A percentile compares a stretch with the other conserved stretches of the same genome.
phyloP scores from a whole-genome alignment of 2,888 invertebrate genomes.

The Chaitophorus viminalis region DNA sequence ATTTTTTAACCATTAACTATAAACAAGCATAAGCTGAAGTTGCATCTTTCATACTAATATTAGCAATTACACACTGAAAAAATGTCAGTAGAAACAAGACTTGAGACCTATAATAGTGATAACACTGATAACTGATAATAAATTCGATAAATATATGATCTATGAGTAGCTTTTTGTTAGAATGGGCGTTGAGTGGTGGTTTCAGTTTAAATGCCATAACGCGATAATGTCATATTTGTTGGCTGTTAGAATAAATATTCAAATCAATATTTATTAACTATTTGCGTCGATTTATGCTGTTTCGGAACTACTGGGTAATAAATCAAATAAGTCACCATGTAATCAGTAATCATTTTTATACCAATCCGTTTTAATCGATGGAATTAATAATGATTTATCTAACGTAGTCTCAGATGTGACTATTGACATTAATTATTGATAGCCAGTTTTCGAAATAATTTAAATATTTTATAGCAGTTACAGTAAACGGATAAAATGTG shows the following conservation, averaged over 20 bases:
- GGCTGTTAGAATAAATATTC: not conserved
- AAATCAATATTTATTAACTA: not conserved
- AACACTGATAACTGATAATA: not conserved
- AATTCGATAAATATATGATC: too few species aligned
- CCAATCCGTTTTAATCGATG: constrained; percentile 25
- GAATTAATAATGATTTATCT: constrained; percentile 25
- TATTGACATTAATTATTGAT: constrained; percentile 34
- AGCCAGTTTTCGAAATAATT: not conserved
- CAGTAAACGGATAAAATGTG: not conserved
- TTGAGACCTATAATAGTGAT: too few species aligned
- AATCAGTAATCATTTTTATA: constrained; percentile 11
- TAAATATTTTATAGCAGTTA: not conserved
- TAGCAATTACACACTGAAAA: too few species aligned
- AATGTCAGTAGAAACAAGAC: too few species aligned
- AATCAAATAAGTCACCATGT: not conserved
- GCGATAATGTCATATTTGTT: not conserved
- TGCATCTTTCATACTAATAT: too few species aligned
- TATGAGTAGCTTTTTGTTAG: not conserved
- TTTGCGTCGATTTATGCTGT: not conserved
- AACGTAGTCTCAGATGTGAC: constrained; percentile 24
- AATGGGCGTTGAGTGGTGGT: too few species aligned
- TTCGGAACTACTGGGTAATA: not conserved
- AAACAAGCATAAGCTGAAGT: too few species aligned
- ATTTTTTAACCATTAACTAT: too few species aligned
- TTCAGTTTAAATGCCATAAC: not conserved